Percentiles rank a stretch among this genome's conserved stretches.
Conservation (phyloP, 1,140 invertebrate genomes). For the Meloidogyne chitwoodi region DNA sequence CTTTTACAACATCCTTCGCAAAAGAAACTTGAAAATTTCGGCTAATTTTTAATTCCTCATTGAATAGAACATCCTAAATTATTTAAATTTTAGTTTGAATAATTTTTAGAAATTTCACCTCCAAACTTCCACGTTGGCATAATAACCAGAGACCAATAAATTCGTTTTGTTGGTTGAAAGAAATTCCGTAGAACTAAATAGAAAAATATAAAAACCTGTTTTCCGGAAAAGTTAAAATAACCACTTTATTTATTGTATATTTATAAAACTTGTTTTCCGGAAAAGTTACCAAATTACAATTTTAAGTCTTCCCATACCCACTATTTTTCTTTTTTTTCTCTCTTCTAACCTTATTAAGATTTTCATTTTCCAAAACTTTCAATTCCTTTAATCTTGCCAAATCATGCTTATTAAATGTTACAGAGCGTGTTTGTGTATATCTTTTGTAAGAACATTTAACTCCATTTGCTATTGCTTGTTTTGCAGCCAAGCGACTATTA, state of each 20-base stretch:
- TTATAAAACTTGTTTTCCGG: too few relatives aligned
- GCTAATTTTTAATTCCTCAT: conserved; percentile 54
- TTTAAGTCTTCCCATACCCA: too few relatives aligned
- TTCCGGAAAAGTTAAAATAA: too few relatives aligned
- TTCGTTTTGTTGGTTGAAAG: conserved; percentile 60
- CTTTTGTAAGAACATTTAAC: conserved; percentile 51
- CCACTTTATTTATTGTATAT: too few relatives aligned
- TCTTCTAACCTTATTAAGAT: conserved; percentile 47
- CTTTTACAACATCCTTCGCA: conserved; percentile 55
- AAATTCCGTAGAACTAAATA: conserved; percentile 55
- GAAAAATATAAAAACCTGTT: neutral
- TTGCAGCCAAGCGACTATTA: conserved; percentile 35
- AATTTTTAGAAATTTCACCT: conserved; percentile 30
- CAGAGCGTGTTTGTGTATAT: conserved; percentile 53
- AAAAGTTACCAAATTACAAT: too few relatives aligned
- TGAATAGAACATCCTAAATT: conserved; percentile 53
- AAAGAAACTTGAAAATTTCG: conserved; percentile 58
- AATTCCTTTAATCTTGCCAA: conserved; percentile 51
- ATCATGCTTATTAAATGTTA: conserved; percentile 54
- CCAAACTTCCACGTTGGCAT: conserved; percentile 53
- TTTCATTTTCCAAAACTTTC: conserved; percentile 59
- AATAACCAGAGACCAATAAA: conserved; percentile 57
- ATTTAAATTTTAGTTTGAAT: conserved; percentile 3
- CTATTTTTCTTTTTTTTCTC: too few relatives aligned
- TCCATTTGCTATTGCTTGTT: conserved; percentile 52